phyloP scores from a whole-genome alignment of 1,140 invertebrate species.

The Dendroctonus ponderosae region DNA sequence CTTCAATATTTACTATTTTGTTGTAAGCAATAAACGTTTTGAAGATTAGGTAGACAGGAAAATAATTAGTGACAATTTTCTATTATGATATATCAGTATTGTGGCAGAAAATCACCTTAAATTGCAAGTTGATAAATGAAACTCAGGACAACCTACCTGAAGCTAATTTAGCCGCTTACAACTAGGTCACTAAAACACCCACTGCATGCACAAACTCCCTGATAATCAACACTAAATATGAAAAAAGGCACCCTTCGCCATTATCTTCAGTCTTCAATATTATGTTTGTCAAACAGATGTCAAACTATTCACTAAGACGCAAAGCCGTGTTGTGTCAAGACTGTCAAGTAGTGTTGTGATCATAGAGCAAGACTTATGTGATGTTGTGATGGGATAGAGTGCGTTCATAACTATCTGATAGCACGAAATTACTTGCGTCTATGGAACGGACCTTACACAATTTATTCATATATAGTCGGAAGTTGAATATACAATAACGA shows the following conservation, averaged over 20 bases:
- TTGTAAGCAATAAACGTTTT: neutral
- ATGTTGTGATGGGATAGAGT: neutral
- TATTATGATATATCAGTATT: neutral
- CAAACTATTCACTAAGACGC: conserved; percentile 3
- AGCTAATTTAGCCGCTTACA: conserved; percentile 21
- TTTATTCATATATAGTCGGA: too few species aligned
- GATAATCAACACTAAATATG: conserved; percentile 9
- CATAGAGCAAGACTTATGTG: neutral
- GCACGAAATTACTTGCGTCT: too few species aligned
- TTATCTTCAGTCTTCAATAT: conserved; percentile 11
- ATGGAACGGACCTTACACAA: too few species aligned
- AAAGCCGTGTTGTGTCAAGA: neutral
- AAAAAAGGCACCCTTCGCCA: conserved; percentile 23
- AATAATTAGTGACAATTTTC: neutral
- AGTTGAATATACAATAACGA: too few species aligned
- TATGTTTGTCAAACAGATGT: conserved; percentile 14
- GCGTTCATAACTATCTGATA: neutral
- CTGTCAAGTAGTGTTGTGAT: neutral
- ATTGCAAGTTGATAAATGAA: conserved; percentile 30
- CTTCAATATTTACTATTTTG: neutral
- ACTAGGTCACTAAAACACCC: conserved; percentile 23
- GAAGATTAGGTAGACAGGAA: neutral
- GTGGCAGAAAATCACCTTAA: neutral
- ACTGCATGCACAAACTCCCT: conserved; percentile 10
- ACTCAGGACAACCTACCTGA: conserved; percentile 32